These are phyloP conservation scores for Neodiprion fabricii DNA, from an alignment of 1,140 invertebrate species.

Conservation along the genomic window DNA sequence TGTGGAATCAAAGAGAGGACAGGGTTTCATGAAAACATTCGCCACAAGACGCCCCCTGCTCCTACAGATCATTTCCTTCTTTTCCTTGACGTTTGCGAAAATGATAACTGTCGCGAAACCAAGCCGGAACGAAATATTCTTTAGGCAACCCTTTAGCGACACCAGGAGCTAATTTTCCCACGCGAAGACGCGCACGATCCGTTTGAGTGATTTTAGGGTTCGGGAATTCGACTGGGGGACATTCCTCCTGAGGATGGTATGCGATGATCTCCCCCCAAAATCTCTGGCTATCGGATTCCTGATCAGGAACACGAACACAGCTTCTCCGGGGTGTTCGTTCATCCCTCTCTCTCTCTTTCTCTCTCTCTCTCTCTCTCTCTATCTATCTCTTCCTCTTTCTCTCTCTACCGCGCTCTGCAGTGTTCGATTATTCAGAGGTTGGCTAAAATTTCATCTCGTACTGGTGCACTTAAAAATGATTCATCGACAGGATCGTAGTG, in stretches of 20 bases:
- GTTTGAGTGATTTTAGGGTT: slow-evolving; percentile 48
- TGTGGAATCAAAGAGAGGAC: slow-evolving; percentile 25
- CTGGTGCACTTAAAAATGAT: too few species aligned
- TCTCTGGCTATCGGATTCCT: slow-evolving; percentile 44
- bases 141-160: slow-evolving; percentile 23
- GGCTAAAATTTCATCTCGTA: too few species aligned
- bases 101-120: not conserved
- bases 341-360: slow-evolving; percentile 6
- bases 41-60: not conserved
- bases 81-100: not conserved
- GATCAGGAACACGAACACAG: slow-evolving; percentile 33
- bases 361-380: not conserved
- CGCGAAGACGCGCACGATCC: slow-evolving; percentile 42
- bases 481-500: too few species aligned
- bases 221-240: slow-evolving; percentile 38
- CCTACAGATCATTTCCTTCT: slow-evolving; percentile 11
- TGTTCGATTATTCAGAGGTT: too few species aligned
- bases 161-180: slow-evolving; percentile 38
- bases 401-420: too few species aligned
- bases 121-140: slow-evolving; percentile 17
- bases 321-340: slow-evolving; percentile 7
- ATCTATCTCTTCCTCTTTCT: too few species aligned
- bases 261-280: slow-evolving; percentile 39
- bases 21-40: slow-evolving; percentile 21
- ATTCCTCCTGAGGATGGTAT: slow-evolving; percentile 44